Evolutionary conservation across 2,113 vertebrate genomes (phyloP).

Genomic region (Hassar affinis): DNA sequence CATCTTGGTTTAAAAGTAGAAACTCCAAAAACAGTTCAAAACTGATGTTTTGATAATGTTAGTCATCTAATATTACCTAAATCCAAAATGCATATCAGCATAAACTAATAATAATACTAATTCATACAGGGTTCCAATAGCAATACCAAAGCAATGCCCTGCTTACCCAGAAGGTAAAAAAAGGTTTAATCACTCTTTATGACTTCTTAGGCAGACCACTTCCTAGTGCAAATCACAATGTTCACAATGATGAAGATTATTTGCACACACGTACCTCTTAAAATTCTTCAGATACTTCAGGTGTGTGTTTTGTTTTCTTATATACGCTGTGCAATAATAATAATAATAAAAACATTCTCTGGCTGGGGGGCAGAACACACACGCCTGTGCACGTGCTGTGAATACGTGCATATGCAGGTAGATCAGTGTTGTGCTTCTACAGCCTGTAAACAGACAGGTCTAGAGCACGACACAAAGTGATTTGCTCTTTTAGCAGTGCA

Average conservation of each 20-base stretch:
- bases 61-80: background rate
- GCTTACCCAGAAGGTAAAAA: too few species aligned
- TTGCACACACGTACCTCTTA: background rate
- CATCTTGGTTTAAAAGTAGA: background rate
- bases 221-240: too few species aligned
- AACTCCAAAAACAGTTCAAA: too few species aligned
- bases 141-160: too few species aligned
- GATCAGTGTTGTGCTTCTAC: background rate
- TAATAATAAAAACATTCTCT: too few species aligned
- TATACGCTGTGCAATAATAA: background rate
- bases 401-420: background rate
- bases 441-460: slow-evolving; percentile 38
- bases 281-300: background rate
- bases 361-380: background rate
- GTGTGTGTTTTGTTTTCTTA: background rate
- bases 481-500: background rate
- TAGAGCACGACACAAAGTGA: slow-evolving; percentile 4
- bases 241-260: background rate
- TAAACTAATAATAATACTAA: background rate
- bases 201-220: too few species aligned
- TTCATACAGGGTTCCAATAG: too few species aligned
- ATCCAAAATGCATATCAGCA: background rate
- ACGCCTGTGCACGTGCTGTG: background rate
- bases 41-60: background rate
- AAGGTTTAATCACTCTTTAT: too few species aligned